These are phyloP conservation scores for Anticlea derivata DNA, from an alignment of 2,888 invertebrate genomes.

Conservation along the genomic window DNA sequence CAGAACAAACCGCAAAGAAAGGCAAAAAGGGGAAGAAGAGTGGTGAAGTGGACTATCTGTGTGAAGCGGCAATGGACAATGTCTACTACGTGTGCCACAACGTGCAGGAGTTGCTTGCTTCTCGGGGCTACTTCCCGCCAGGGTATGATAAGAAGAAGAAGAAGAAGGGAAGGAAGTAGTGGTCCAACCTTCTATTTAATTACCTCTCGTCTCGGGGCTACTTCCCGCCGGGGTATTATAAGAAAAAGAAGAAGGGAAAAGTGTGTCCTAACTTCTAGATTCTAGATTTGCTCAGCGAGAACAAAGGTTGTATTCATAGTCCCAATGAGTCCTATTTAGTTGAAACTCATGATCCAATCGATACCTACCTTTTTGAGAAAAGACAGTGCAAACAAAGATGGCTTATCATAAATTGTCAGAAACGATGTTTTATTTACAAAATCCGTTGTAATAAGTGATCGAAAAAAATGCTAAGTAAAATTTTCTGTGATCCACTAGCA, in stretches of 20 bases:
- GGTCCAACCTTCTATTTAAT: too few species aligned
- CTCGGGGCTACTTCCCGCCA: conserved; percentile 95
- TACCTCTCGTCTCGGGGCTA: too few species aligned
- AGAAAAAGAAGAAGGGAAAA: too few species aligned
- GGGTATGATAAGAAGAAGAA: conserved; percentile 94
- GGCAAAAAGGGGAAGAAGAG: conserved; percentile 62
- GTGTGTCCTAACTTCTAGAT: too few species aligned
- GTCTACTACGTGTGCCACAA: conserved; percentile 97
- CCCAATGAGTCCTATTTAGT: too few species aligned
- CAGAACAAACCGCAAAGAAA: conserved; percentile 39
- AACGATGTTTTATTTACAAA: conserved; percentile 9
- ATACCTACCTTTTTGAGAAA: background rate
- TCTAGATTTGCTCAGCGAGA: too few species aligned
- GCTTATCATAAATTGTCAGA: conserved; percentile 13
- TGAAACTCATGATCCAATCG: too few species aligned
- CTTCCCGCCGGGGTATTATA: too few species aligned
- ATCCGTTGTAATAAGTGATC: background rate
- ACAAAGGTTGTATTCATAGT: too few species aligned
- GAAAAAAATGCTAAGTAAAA: conserved; percentile 10
- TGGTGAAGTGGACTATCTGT: conserved; percentile 89
- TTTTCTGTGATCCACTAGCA: conserved; percentile 9
- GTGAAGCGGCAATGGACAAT: conserved; percentile 96
- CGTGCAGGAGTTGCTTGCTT: conserved; percentile 94
- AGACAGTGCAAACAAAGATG: background rate
- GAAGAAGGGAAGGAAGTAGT: conserved; percentile 80